These are phyloP conservation scores for Elymnias hypermnestra DNA, from an alignment of 1,140 invertebrate species.

Conservation along the genomic window DNA sequence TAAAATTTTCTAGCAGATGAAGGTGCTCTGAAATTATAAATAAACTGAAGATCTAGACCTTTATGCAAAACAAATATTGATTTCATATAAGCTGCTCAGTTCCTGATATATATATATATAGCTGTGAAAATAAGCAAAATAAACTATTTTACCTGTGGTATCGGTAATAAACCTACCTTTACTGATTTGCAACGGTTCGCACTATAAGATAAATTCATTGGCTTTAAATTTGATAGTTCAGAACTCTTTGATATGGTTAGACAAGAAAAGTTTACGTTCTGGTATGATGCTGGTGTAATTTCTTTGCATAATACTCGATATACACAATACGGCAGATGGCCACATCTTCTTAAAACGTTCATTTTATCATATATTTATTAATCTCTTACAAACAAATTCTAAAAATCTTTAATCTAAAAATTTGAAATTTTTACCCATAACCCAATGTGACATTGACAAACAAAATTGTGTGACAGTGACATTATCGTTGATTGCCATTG, in stretches of 20 bases:
- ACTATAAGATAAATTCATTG: slow-evolving; percentile 10
- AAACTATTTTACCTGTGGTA: no score
- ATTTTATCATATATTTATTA: slow-evolving; percentile 1
- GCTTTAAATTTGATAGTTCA: slow-evolving; percentile 2
- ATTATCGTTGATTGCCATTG: no score
- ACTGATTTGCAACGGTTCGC: slow-evolving; percentile 21
- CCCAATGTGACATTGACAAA: no score
- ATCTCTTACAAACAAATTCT: neutral
- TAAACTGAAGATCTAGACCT: neutral
- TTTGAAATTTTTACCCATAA: no score
- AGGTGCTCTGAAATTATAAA: neutral
- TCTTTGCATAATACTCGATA: slow-evolving; percentile 6
- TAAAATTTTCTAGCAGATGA: no score
- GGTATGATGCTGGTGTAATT: neutral
- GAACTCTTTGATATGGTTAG: neutral
- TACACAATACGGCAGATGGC: slow-evolving; percentile 7
- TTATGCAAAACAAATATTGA: neutral
- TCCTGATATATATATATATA: no score
- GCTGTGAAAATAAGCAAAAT: no score
- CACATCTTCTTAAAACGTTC: slow-evolving; percentile 24
- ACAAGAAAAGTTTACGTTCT: neutral
- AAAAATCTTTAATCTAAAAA: neutral
- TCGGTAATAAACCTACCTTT: slow-evolving; percentile 15
- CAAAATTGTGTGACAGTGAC: no score
- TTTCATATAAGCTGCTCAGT: no score